Evolutionary conservation across 2,888 invertebrate species (phyloP), one percentile per base, ranked within the genome.

Genomic region (Epinotia ramella): DNA sequence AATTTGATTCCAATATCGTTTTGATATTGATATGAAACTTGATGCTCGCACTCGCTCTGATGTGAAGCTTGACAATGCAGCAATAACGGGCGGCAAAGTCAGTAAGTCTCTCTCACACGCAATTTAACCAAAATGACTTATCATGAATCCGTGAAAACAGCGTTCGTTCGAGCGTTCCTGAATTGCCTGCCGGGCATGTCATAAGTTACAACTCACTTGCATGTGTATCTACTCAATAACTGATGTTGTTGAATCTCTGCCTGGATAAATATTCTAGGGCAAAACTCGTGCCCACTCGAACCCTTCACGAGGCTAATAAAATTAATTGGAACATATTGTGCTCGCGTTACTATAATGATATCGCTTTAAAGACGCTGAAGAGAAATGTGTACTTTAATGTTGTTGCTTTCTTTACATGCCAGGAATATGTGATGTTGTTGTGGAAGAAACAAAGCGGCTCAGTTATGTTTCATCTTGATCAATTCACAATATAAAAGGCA

Each of bases 321-420:
- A 13, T 40, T 40, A 56, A 67, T 67, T 57, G 56, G 3, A 18
- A 67, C 67, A 68, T 40, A 59, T 44, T 44, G 24, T 57, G 40
- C 57, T 57, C 18, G 56, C 33, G 57, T 68, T 68, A 33, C 53
- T 66, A 66, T 66, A 66, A 66, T 66, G 24, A 28, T 20, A 60
- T 6, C 18, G 57, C 57, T 57, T 20, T 57, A n/a, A 49, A 24
- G 13, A 13, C 5, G 20, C 11, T 16, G 20, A 13, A 5, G 13
- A 0, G 49, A 9, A 33, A 33, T 66, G 66, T 53, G 18, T 49
- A 53, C 24, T 65, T 65, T 28, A 49, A 44, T 16, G 64, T 63
- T 18, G 3, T 11, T 44, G 44, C 0, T 18, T 20, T 44, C 44
- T 13, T 64, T 64, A 20, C 57, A 53, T 6, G n/a, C 2, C n/a